Base-by-base conservation (phyloP, 2,888 invertebrate species). In the Anodontia alba region DNA sequence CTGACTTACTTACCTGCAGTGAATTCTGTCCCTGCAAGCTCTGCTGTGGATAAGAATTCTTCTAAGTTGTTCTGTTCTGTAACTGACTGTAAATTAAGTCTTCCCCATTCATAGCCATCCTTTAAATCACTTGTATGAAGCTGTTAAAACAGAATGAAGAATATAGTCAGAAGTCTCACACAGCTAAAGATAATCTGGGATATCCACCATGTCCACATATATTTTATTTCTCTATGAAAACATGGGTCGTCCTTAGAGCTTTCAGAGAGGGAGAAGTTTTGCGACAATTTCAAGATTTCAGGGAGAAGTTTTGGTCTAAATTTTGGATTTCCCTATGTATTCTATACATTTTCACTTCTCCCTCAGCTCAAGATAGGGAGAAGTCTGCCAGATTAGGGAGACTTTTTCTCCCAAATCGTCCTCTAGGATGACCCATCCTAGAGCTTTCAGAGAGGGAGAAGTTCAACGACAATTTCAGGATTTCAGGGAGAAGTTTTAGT, bases 51-150 rank as follows among this genome's bases (percentile, higher is more conserved):
- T 3, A 99, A 95, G 94, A 99, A 99, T 92, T 99, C 99, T 95
- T 99, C 98, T 81, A 99, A 96, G 0, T 98, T 97, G n/a, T 97
- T 98, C 94, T 99, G 98, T 89, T 99, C 99, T 0, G 99, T 99
- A 0, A 99, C 97, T 0, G 99, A 99, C 86, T 91, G 97, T 0
- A 98, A 95, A 95, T 98, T 98, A 0, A 98, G 95, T 12, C 98
- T 96, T 49, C 97, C 97, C 98, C 98, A 98, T 81, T 98, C 97
- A 90, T 97, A 97, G 3, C 98, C 98, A 95, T 98, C 98, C 88
- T 97, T 96, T 0, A 98, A 95, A 92, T 98, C 98, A 31, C 97
- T 96, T 2, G 97, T 98, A 91, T 98, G 98, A 7, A 98, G 95
- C 97, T 96, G 88, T 31, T 90, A 91, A 68, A 68, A 77, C 23